Percentiles rank a stretch among this genome's conserved stretches.
Evolutionary conservation across 2,113 vertebrate genomes (phyloP).

Genomic region (Microcebus ravelobensis): DNA sequence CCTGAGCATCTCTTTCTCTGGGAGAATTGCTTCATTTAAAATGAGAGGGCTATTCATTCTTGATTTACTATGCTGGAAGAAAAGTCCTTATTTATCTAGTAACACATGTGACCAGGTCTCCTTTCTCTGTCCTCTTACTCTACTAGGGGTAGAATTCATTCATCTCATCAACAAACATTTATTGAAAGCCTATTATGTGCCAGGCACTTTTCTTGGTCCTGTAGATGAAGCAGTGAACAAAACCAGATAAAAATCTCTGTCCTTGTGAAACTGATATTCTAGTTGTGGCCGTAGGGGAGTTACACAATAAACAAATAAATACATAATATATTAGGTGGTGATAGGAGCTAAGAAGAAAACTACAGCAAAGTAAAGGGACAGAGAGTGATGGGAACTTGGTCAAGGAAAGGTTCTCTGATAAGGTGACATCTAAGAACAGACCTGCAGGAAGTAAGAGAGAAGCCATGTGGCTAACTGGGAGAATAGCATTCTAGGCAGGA

Average conservation of each 20-base stretch:
- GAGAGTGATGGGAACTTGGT: neutral
- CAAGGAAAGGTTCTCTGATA: constrained; percentile 23
- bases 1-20: neutral
- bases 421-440: neutral
- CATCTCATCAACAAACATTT: constrained; percentile 38
- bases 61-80: neutral
- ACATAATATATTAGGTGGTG: neutral
- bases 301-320: neutral
- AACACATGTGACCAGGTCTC: neutral
- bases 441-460: constrained; percentile 27
- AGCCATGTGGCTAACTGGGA: neutral
- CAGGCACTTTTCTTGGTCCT: neutral
- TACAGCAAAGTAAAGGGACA: neutral
- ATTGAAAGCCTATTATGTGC: neutral
- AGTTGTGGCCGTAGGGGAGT: neutral
- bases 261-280: constrained; percentile 21
- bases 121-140: neutral
- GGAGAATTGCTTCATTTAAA: neutral
- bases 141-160: neutral
- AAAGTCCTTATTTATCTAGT: neutral
- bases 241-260: constrained; percentile 37
- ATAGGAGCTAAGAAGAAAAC: constrained; percentile 41
- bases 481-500: constrained; percentile 19
- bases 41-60: neutral
- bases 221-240: constrained; percentile 22